phyloP scores from a whole-genome alignment of 2,113 vertebrate species.

The Columbina picui region DNA sequence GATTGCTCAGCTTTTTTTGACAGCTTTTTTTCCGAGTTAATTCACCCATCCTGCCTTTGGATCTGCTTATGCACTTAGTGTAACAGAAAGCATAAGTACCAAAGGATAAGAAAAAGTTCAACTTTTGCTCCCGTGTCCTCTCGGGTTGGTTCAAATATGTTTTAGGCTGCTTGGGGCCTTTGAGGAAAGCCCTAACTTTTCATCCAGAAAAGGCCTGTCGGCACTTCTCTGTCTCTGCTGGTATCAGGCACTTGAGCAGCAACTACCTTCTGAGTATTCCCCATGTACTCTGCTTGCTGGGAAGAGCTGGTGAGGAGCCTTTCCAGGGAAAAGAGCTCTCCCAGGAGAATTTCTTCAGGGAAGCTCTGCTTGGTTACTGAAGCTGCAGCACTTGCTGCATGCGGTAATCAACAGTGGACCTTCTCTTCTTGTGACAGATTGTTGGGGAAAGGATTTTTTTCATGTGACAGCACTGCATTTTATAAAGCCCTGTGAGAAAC shows the following conservation, averaged over 20 bases:
- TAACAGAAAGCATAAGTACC: not conserved
- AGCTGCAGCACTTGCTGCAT: not conserved
- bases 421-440: not conserved
- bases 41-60: constrained; percentile 1
- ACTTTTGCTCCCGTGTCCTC: not conserved
- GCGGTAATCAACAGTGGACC: accelerated
- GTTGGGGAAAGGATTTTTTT: not conserved
- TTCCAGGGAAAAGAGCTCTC: not conserved
- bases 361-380: not conserved
- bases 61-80: not conserved
- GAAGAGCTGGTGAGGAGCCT: not conserved
- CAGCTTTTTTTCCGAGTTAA: constrained; percentile 30
- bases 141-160: not conserved
- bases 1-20: constrained; percentile 59
- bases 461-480: not conserved
- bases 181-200: not conserved
- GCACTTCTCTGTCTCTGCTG: not conserved
- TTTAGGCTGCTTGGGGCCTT: not conserved
- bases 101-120: not conserved
- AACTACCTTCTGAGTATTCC: not conserved
- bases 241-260: not conserved
- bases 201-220: not conserved
- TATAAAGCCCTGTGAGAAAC: not conserved
- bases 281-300: not conserved
- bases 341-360: not conserved